Evolutionary conservation across 2,888 invertebrate species (phyloP).

Genomic region (Leptinotarsa haldemani): DNA sequence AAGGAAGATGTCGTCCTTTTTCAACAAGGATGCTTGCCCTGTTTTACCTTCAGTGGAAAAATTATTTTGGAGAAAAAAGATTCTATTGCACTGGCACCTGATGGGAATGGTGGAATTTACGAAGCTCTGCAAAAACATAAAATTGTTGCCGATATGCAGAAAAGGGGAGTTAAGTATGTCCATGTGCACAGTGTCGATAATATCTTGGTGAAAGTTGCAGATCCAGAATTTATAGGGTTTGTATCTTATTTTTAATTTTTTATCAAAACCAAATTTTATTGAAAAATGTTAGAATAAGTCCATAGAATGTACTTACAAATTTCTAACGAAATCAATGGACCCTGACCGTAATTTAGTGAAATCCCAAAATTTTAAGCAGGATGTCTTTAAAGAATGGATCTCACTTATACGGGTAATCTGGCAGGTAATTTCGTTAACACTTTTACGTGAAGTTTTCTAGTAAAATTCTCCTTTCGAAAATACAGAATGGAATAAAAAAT

Average conservation of each 20-base stretch:
- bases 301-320: too few relatives aligned
- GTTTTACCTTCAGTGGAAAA: slow-evolving; percentile 93
- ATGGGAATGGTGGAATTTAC: slow-evolving; percentile 91
- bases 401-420: too few relatives aligned
- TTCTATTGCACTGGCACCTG: slow-evolving; percentile 88
- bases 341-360: too few relatives aligned
- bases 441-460: too few relatives aligned
- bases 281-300: too few relatives aligned
- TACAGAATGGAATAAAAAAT: too few relatives aligned
- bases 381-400: too few relatives aligned
- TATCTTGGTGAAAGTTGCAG: slow-evolving; percentile 96
- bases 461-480: too few relatives aligned
- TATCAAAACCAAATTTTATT: too few relatives aligned
- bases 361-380: too few relatives aligned
- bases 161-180: slow-evolving; percentile 84
- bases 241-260: slow-evolving; percentile 2
- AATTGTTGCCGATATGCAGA: slow-evolving; percentile 82
- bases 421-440: too few relatives aligned
- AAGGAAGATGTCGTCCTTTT: slow-evolving; percentile 87
- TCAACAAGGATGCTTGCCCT: slow-evolving; percentile 92
- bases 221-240: slow-evolving; percentile 91
- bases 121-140: slow-evolving; percentile 80
- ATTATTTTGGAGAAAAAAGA: slow-evolving; percentile 86
- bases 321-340: too few relatives aligned
- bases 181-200: slow-evolving; percentile 99